Evolutionary conservation across 1,140 invertebrate genomes (phyloP).

Genomic region (Dreissena polymorpha): DNA sequence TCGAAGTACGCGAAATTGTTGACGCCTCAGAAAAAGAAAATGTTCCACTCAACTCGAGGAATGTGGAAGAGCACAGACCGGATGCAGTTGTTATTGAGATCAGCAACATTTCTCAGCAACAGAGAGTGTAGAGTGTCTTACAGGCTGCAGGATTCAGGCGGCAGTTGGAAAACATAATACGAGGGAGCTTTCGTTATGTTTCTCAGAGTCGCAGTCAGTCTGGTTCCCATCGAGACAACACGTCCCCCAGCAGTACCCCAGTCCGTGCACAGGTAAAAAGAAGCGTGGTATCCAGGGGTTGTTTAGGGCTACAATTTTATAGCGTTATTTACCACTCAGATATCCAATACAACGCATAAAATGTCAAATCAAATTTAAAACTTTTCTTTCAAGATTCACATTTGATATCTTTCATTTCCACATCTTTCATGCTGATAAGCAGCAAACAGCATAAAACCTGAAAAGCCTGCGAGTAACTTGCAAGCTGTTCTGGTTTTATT

Average conservation of each 20-base stretch:
- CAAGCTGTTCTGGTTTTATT: no score
- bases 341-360: no score
- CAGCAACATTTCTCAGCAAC: constrained; percentile 66
- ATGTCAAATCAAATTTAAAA: no score
- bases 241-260: neutral
- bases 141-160: constrained; percentile 66
- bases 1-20: constrained; percentile 49
- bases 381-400: no score
- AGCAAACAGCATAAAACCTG: no score
- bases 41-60: constrained; percentile 61
- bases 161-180: constrained; percentile 68
- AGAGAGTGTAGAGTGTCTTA: constrained; percentile 69
- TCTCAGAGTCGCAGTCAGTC: constrained; percentile 23
- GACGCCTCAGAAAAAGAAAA: constrained; percentile 60
- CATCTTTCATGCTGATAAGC: no score
- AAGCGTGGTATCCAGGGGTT: no score
- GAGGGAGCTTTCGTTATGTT: constrained; percentile 63
- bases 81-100: constrained; percentile 74
- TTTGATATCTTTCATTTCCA: no score
- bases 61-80: constrained; percentile 71
- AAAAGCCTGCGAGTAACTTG: no score
- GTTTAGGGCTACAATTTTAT: no score
- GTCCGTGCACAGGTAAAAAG: constrained; percentile 24
- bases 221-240: neutral
- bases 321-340: no score